Conservation (phyloP, 1,140 invertebrate genomes). For the roundworm (Caenorhabditis elegans) region DNA sequence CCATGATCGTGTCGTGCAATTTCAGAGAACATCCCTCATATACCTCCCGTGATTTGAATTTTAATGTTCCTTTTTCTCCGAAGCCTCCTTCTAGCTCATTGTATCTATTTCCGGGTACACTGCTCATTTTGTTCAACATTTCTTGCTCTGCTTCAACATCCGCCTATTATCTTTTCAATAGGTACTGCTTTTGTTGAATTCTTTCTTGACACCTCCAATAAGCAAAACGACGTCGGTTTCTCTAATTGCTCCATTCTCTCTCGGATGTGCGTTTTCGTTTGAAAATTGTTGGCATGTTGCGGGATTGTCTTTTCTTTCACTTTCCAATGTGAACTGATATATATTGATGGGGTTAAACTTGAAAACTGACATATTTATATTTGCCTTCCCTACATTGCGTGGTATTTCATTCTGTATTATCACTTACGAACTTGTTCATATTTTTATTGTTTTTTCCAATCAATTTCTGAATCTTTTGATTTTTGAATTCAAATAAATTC, state of each 20-base stretch:
- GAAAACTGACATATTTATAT: conserved; percentile 3
- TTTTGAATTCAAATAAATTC: too few relatives aligned
- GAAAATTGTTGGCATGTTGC: neutral
- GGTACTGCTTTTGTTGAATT: conserved; percentile 11
- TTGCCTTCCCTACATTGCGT: neutral
- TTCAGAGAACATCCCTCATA: too few relatives aligned
- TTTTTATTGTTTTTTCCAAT: neutral
- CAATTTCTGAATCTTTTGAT: too few relatives aligned
- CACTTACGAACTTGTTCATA: neutral
- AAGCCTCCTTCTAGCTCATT: neutral
- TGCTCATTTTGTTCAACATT: conserved; percentile 22
- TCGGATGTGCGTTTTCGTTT: neutral
- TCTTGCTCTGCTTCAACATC: conserved; percentile 1
- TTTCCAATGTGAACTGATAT: neutral
- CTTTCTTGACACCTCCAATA: conserved; percentile 14
- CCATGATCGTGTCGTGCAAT: conserved; percentile 10
- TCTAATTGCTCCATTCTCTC: neutral
- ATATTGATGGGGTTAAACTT: neutral
- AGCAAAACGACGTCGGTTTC: conserved; percentile 21
- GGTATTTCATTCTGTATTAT: neutral
- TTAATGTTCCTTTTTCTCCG: neutral
- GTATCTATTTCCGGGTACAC: conserved; percentile 26
- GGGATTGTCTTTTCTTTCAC: neutral
- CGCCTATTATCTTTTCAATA: conserved; percentile 30
- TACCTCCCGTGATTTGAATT: neutral